Percentiles rank a stretch among this genome's conserved stretches.
These are phyloP conservation scores for Liparis tanakae DNA, from an alignment of 2,797 vertebrate genomes.

Conservation along the genomic window DNA sequence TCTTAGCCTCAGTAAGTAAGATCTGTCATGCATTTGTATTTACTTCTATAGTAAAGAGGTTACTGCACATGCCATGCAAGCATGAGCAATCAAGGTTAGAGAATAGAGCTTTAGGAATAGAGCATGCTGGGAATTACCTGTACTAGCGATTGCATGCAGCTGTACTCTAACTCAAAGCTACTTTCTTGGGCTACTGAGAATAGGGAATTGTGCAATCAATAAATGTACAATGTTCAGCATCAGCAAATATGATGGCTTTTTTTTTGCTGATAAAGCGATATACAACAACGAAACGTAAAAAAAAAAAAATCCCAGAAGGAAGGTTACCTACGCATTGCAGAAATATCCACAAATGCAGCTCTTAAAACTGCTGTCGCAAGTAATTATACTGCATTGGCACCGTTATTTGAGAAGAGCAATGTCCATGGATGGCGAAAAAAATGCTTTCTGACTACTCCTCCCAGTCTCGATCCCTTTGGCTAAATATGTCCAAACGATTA, in stretches of 20 bases:
- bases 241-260: conserved; percentile 39
- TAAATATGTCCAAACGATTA: conserved; percentile 59
- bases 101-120: conserved; percentile 13
- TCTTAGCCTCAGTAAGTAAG: neutral
- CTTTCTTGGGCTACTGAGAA: conserved; percentile 39
- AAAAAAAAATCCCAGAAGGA: neutral
- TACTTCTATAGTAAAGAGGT: neutral
- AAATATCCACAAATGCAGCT: conserved; percentile 5
- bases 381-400: conserved; percentile 14
- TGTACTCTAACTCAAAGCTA: conserved; percentile 34
- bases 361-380: conserved; percentile 23
- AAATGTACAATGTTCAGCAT: conserved; percentile 36
- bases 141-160: conserved; percentile 22
- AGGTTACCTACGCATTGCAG: neutral
- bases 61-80: neutral
- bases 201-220: conserved; percentile 49
- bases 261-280: neutral
- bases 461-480: conserved; percentile 21
- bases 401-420: conserved; percentile 15
- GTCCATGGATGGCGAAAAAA: neutral
- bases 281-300: neutral
- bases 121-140: conserved; percentile 9
- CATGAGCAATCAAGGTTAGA: neutral
- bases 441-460: conserved; percentile 24
- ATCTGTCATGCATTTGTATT: neutral